Evolutionary conservation across 2,797 vertebrate species (phyloP), one percentile per base, ranked within the genome.

Genomic region (Hippopotamyrus pictus): DNA sequence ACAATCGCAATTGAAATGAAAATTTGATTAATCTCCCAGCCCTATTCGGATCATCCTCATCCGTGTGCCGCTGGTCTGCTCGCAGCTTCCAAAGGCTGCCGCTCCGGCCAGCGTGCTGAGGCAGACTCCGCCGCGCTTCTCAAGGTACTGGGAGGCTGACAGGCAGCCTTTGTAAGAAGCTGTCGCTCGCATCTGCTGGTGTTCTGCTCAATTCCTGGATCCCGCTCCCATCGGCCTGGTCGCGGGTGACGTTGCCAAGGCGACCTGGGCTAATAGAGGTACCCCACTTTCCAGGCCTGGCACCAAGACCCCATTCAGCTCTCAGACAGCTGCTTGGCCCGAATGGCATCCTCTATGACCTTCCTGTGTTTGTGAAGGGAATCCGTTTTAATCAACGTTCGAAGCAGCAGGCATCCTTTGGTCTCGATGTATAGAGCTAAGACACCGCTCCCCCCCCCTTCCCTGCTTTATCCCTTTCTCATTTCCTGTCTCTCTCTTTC

Each of bases 301-400:
- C 82, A 22, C 82, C 46, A 14, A 48, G 46, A n/a, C 46, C 46
- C 82, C 46, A 50, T 84, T 84, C 50, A 50, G n/a, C 41, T 51
- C 19, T 84, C 46, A 50, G 3, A 44, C 82, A 84, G 22, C 44
- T 50, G 44, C 82, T 50, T 51, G 82, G 44, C 41, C 82, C 22
- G 1, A 84, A 84, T 9, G 1, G 19, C 17, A 44, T 41, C 73
- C 73, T 41, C 5, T 79, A 9, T 3, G 37, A 79, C 73, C 37
- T 79, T 79, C 37, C 73, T 25, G 41, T 50, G 46, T n/a, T 62
- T 89, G 51, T 86, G 44, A 82, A 87, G 89, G 73, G 73, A 89
- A 91, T 86, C 41, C 51, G 59, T 92, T 94, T 93, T 94, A 93
- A 95, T 95, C 94, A 94, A 94, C 94, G 93, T 89, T 91, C 62